Base-by-base conservation (phyloP, 1,140 invertebrate genomes). In the Cepaea nemoralis region DNA sequence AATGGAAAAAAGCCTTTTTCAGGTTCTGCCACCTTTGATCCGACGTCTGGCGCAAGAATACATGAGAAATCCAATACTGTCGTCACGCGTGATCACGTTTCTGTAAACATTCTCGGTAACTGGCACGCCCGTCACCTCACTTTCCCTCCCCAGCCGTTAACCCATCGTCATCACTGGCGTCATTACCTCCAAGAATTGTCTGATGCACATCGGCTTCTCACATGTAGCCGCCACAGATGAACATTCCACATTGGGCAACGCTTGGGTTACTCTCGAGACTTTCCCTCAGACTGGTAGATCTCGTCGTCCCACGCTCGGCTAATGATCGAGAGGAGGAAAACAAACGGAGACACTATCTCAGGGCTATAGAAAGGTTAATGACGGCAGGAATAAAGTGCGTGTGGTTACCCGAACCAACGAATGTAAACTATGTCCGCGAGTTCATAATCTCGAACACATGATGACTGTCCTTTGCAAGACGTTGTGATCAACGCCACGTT, bases 81-180 rank as follows among this genome's bases (percentile, higher is more conserved):
- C 59, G n/a, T 63, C 59, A 63, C 16, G 59, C 59, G n/a, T 63
- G 59, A 63, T 63, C 59, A 31, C 59, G n/a, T 63, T 63, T 63
- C 59, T 27, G 59, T 63, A 63, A 63, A 63, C 59, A 63, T 31
- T 27, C 59, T 31, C 59, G 1, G 27, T 63, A 63, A 63, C 59
- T 10, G 6, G 27, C 59, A 31, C 22, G 6, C 27, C 59, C 8
- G 10, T 27, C 27, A 31, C 59, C n/a, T 31, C 59, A 31, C 59
- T 63, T 63, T 63, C 27, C 22, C 27, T 19, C n/a, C 16, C 10
- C 8, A 63, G 19, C 59, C 59, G 59, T 63, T 27, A 63, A 63
- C 59, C 33, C 59, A 63, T 63, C 59, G 27, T 63, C 59, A 63
- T 63, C 59, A 31, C 5, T 27, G 33, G 33, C 59, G 33, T 31